Percentiles rank a stretch among this genome's conserved stretches.
Conservation (phyloP, 2,888 invertebrate species). For the Clunio marinus region DNA sequence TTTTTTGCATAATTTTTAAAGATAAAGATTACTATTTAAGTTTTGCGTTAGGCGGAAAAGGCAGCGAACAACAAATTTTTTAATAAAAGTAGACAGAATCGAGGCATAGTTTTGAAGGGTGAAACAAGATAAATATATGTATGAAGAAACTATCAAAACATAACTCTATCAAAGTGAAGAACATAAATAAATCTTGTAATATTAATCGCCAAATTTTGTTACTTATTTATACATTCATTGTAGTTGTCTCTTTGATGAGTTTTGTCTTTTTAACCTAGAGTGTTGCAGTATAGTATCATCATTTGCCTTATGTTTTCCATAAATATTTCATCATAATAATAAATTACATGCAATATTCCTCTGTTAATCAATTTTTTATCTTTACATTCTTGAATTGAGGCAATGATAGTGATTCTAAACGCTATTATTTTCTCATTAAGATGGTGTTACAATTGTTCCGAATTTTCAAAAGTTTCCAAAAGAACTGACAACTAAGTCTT, state of each 20-base stretch:
- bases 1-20: neutral
- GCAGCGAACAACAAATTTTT: too few species aligned
- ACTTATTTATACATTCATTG: too few species aligned
- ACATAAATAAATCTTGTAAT: too few species aligned
- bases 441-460: constrained; percentile 18
- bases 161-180: too few species aligned
- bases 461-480: too few species aligned
- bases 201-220: too few species aligned
- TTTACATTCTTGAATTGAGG: constrained; percentile 9
- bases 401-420: constrained; percentile 21
- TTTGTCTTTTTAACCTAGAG: neutral
- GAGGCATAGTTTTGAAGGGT: too few species aligned
- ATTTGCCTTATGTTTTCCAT: neutral
- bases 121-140: too few species aligned
- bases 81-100: too few species aligned
- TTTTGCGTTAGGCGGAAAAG: neutral
- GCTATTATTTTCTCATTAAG: neutral
- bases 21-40: too few species aligned
- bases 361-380: constrained; percentile 5
- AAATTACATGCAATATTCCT: constrained; percentile 22
- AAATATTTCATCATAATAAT: neutral
- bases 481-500: too few species aligned
- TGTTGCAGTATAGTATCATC: neutral
- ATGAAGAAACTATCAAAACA: too few species aligned
- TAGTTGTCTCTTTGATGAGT: neutral